A percentile compares a stretch with the other conserved stretches of the same genome.
phyloP scores from a whole-genome alignment of 1,140 invertebrate species.

The Spodoptera litura region DNA sequence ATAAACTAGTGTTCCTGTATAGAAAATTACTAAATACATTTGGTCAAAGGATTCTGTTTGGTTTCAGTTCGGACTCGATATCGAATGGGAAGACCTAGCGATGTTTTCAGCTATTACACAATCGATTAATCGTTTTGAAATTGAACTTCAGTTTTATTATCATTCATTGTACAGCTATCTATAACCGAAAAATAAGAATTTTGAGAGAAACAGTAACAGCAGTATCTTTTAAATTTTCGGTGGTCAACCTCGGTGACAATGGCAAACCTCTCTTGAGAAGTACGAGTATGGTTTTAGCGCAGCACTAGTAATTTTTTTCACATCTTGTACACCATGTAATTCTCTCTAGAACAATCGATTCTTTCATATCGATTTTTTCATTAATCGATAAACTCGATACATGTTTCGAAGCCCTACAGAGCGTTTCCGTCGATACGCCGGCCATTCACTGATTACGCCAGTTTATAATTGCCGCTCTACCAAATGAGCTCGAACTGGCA shows the following conservation, averaged over 20 bases:
- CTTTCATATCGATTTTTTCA: neutral
- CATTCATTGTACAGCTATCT: no score
- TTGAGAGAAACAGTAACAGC: no score
- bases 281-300: no score
- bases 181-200: no score
- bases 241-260: no score
- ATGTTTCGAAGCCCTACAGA: conserved; percentile 47
- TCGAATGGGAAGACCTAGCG: neutral
- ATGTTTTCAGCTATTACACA: neutral
- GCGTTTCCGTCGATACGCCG: conserved; percentile 43
- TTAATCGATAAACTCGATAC: conserved; percentile 14
- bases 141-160: no score
- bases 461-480: conserved; percentile 72
- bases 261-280: no score
- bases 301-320: no score
- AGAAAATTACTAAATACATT: conserved; percentile 11
- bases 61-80: neutral
- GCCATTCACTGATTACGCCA: conserved; percentile 63
- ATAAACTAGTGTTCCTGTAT: conserved; percentile 6
- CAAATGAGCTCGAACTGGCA: conserved; percentile 59
- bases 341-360: no score
- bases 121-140: neutral
- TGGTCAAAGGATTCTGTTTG: conserved; percentile 20
- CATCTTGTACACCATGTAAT: no score
- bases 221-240: no score